Evolutionary conservation across 2,113 vertebrate genomes (phyloP).

Genomic region (Baryphthengus martii): DNA sequence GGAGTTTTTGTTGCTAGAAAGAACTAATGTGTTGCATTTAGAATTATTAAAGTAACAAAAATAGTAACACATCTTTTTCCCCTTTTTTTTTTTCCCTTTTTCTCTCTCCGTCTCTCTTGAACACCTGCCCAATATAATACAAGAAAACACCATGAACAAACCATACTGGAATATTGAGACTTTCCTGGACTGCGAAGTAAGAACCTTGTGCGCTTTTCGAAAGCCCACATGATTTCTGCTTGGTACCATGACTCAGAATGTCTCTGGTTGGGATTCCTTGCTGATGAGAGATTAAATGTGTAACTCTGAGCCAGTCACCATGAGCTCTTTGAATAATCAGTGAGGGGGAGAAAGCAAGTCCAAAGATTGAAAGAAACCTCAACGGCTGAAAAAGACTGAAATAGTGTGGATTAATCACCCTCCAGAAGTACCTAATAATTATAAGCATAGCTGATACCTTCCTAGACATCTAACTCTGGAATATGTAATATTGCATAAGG

Average conservation of each 20-base stretch:
- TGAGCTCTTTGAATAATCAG: background rate
- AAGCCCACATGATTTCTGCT: background rate
- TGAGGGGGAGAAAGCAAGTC: background rate
- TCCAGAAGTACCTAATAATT: background rate
- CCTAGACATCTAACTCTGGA: background rate
- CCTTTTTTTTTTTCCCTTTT: background rate
- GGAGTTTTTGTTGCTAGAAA: slow-evolving; percentile 48
- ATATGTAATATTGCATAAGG: background rate
- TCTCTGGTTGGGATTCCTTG: background rate
- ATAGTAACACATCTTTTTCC: background rate
- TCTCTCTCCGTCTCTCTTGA: background rate
- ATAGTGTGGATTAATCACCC: background rate
- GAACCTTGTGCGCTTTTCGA: background rate
- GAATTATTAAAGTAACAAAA: slow-evolving; percentile 29
- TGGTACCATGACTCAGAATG: background rate
- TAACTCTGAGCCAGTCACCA: background rate
- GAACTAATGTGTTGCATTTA: slow-evolving; percentile 24
- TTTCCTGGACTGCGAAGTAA: background rate
- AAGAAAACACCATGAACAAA: background rate
- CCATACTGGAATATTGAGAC: background rate
- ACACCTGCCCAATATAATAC: background rate
- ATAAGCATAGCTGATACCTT: background rate
- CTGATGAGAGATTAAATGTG: background rate
- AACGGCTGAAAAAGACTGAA: background rate
- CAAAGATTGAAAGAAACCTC: background rate